Evolutionary conservation across 2,113 vertebrate genomes (phyloP), one percentile per base, ranked within the genome.

Genomic region (Bostrychus sinensis): DNA sequence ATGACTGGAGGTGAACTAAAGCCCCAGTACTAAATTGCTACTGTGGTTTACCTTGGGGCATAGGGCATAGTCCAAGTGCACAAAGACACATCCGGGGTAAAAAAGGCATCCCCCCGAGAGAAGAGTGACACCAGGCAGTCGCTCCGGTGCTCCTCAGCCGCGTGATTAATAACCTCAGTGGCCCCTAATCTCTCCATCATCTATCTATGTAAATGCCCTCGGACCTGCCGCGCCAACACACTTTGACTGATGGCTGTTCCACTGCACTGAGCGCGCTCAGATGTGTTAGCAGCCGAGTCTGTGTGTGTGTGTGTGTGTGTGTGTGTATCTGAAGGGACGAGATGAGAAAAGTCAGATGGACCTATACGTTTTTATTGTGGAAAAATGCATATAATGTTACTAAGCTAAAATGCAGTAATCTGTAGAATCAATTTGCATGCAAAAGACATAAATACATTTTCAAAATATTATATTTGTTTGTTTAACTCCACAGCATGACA

Each of bases 161-260:
- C 32, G 58, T 91, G 89, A 91, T 89, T 89, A 88, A 91, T 88
- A 86, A 89, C 88, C 88, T 60, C 65, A 9, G 82, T 75, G 88
- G 78, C 88, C 88, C 84, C 65, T 90, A 90, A 91, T 91, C 89
- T 87, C 86, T 87, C 88, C 82, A 89, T 90, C 89, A 91, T 91
- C 88, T 84, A 88, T 91, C 88, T 88, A 91, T 90, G 88, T 89
- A 90, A 91, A 91, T 91, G 82, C 86, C 77, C 86, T 83, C 62
- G 46, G 80, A 90, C 87, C 86, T 75, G 71, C 79, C 73, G 78
- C 70, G 68, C 75, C 84, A 83, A 75, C 81, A 77, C 81, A 64
- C 71, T 86, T 86, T 91, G 89, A 90, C 87, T 85, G 89, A 91
- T 91, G 86, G 86, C 86, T 82, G 86, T 78, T 89, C 84, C 68